Percentiles rank a stretch among this genome's conserved stretches.
phyloP scores from a whole-genome alignment of 2,113 vertebrate species.

The Geothlypis trichas region DNA sequence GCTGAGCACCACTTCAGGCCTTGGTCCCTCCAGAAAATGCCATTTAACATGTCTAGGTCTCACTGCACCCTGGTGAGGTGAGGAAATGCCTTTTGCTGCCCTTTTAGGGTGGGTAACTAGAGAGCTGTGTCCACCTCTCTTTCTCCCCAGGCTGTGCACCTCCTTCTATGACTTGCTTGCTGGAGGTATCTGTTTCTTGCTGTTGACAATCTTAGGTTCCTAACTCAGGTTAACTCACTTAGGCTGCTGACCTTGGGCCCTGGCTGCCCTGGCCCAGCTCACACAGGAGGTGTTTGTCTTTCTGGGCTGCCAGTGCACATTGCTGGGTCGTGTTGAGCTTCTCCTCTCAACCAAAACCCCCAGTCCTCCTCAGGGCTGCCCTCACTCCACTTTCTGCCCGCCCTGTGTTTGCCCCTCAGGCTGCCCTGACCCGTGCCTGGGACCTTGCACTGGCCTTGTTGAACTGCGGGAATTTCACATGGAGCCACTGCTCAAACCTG shows the following conservation, averaged over 20 bases:
- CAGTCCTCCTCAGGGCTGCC: background rate
- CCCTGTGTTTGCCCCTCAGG: background rate
- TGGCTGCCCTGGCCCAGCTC: background rate
- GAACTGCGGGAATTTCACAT: background rate
- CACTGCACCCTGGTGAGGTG: background rate
- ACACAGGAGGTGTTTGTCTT: accelerated
- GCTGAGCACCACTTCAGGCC: background rate
- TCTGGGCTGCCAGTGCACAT: background rate
- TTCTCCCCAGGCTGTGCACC: accelerated
- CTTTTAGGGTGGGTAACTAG: background rate
- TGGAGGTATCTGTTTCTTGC: background rate
- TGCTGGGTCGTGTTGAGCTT: background rate
- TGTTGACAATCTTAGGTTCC: background rate
- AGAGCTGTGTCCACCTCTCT: background rate
- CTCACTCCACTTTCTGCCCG: background rate
- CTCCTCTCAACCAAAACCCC: background rate
- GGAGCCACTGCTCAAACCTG: background rate
- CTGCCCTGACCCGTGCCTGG: background rate
- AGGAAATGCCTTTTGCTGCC: background rate
- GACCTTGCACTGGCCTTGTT: background rate
- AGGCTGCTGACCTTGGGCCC: background rate
- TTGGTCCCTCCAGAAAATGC: background rate
- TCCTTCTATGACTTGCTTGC: accelerated
- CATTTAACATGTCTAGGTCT: background rate
- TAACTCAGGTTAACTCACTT: background rate